Base-by-base conservation (phyloP, 2,888 invertebrate species). In the Scaptomyza flava region DNA sequence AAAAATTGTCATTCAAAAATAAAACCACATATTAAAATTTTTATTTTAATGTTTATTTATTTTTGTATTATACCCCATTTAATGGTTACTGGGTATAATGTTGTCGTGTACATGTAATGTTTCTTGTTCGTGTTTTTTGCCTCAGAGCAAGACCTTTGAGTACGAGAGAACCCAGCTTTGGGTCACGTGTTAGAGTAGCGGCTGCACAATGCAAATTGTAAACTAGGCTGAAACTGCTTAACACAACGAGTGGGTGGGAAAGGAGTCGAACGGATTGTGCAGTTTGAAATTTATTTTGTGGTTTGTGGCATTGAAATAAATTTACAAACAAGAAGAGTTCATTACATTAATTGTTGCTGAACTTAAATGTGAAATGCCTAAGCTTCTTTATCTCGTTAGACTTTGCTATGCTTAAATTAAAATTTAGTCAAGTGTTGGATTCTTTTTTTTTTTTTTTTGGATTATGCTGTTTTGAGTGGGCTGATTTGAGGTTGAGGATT, bases 331-430 rank as follows among this genome's bases (percentile, higher is more conserved):
- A 20, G n/a, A 54, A 38, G 23, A 46, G 62, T 63, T 63, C 50
- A 70, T 67, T 53, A 56, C 14, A 14, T 58, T 77, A 81, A 81
- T 77, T 75, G 76, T 46, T 38, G 54, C 30, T 30, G n/a, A 42
- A 38, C 43, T 3, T 23, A 12, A 20, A 23, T 12, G 23, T 23
- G 23, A 23, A 23, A 23, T 23, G 43, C 43, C 7, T 23, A 6
- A 43, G 23, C 12, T 23, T 23, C 2, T 3, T 41, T 41, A 17
- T 14, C n/a, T 11, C 0, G 3, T 9, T n/a, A 12, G 6, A 14
- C 38, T 6, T 41, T 2, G 38, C 14, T 14, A 17, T 7, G 9
- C 3, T 42, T 17, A 12, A 42, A 42, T 11, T 23, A 2, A 20
- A 11, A 38, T 14, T 5, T n/a, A 6, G 33, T 3, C 23, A 4